phyloP scores from a whole-genome alignment of 2,113 vertebrate genomes.

The Ceyx margarethae region DNA sequence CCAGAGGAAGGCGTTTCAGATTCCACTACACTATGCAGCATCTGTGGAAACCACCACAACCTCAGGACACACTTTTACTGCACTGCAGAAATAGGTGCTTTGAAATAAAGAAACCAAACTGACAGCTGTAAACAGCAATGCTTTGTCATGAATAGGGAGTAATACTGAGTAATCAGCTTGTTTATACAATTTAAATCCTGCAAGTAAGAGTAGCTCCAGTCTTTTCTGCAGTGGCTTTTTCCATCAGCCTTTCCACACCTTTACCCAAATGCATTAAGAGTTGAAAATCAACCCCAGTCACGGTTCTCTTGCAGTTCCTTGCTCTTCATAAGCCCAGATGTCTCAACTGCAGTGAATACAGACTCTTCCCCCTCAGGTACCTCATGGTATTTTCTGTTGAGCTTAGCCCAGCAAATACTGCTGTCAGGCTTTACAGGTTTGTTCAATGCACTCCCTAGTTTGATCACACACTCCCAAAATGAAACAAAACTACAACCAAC shows the following conservation, averaged over 20 bases:
- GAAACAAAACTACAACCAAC: background rate
- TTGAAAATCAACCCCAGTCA: background rate
- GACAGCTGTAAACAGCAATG: background rate
- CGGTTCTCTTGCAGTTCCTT: background rate
- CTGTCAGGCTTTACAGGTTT: background rate
- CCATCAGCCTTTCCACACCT: background rate
- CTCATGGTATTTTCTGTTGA: background rate
- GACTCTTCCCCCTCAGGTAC: background rate
- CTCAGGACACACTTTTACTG: conserved; percentile 61
- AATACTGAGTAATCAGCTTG: conserved; percentile 11
- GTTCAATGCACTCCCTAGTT: background rate
- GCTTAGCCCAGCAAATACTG: background rate
- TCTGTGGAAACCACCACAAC: conserved; percentile 16
- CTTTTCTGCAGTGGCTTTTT: background rate
- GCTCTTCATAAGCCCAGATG: background rate
- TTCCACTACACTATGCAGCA: conserved; percentile 18
- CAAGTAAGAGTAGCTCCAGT: background rate
- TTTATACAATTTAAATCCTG: conserved; percentile 12
- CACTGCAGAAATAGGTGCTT: conserved; percentile 46
- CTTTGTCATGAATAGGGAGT: background rate
- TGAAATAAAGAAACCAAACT: conserved; percentile 41
- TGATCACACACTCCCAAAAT: background rate
- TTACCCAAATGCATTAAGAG: background rate
- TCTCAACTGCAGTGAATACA: background rate
- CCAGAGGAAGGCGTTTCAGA: background rate